Evolutionary conservation across 2,113 vertebrate genomes (phyloP).

Genomic region (Hoplias malabaricus): DNA sequence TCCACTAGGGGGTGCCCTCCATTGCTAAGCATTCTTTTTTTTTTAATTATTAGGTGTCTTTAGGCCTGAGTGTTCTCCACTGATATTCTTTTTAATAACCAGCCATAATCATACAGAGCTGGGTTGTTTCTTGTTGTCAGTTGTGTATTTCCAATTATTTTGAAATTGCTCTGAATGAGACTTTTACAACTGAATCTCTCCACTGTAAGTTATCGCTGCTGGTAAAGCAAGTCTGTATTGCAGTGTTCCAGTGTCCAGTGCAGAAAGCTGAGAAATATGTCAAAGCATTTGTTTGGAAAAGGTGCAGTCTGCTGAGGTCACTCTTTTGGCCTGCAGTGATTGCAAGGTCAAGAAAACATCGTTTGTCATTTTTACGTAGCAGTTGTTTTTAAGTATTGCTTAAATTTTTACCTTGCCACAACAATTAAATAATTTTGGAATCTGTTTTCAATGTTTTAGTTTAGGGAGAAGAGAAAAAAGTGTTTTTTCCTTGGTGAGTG

Average conservation of each 20-base stretch:
- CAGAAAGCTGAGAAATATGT: not conserved
- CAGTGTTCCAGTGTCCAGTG: not conserved
- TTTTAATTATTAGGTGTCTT: no score
- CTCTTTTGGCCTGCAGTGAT: not conserved
- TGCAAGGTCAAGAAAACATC: not conserved
- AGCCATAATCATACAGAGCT: not conserved
- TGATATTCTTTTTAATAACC: no score
- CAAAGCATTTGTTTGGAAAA: constrained; percentile 5
- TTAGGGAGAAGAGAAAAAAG: not conserved
- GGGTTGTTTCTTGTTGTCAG: no score
- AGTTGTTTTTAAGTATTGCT: constrained; percentile 17
- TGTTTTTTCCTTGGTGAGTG: not conserved
- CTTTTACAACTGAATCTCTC: no score
- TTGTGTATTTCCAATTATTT: no score
- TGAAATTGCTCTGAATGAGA: no score
- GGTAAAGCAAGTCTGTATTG: no score
- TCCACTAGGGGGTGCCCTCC: no score
- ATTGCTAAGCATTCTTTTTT: no score
- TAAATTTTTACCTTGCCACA: constrained; percentile 10
- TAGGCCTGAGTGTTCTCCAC: no score
- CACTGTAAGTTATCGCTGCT: no score
- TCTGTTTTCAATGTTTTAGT: not conserved
- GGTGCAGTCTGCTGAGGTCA: not conserved
- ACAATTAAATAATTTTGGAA: constrained; percentile 35
- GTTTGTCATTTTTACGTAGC: constrained; percentile 16